These are phyloP conservation scores for Lottia scabra DNA, from an alignment of 2,888 invertebrate species.

Conservation along the genomic window DNA sequence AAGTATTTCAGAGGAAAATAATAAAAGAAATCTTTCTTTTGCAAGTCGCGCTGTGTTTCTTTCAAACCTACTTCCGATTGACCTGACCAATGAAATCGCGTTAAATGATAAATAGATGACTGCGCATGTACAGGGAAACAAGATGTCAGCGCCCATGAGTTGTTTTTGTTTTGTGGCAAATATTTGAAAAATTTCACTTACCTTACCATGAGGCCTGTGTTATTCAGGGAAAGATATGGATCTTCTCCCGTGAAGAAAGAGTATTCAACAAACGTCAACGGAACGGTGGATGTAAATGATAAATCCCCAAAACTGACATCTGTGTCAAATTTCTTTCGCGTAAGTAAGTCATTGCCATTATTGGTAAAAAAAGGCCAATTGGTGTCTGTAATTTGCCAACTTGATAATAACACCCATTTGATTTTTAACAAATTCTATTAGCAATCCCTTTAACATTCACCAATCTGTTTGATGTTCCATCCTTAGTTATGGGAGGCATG, in stretches of 20 bases:
- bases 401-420: no score
- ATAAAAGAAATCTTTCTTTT: background rate
- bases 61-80: background rate
- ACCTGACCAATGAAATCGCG: background rate
- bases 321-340: constrained; percentile 35
- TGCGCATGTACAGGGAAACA: constrained; percentile 11
- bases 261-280: constrained; percentile 25
- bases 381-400: no score
- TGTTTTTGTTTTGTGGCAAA: background rate
- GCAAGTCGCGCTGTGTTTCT: background rate
- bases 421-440: no score
- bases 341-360: no score
- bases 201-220: background rate
- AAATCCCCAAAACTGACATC: constrained; percentile 32
- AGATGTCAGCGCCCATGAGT: constrained; percentile 16
- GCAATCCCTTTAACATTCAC: no score
- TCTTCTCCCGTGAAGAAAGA: constrained; percentile 31
- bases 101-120: background rate
- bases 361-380: no score
- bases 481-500: no score
- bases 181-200: background rate
- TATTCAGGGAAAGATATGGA: constrained; percentile 32
- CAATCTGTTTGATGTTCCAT: no score
- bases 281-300: constrained; percentile 23
- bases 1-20: no score